Evolutionary conservation across 2,888 invertebrate species (phyloP).

Genomic region (Philereme vetulata): DNA sequence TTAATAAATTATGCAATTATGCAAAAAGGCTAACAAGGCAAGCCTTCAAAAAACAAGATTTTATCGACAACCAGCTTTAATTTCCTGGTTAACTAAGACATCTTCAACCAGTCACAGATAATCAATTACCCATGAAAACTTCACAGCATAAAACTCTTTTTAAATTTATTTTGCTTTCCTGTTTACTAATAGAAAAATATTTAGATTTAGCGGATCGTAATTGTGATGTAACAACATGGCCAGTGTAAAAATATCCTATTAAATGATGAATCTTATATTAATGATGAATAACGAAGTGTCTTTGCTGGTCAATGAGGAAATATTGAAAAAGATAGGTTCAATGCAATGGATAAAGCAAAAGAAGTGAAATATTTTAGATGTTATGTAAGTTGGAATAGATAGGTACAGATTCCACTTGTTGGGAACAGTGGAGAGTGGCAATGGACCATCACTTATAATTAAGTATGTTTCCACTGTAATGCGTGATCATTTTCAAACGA

Average conservation of each 20-base stretch:
- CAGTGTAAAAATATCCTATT: slow-evolving; percentile 17
- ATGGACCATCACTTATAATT: slow-evolving; percentile 56
- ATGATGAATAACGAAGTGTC: slow-evolving; percentile 1
- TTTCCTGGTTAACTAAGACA: slow-evolving; percentile 33
- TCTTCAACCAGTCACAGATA: slow-evolving; percentile 25
- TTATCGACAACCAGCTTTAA: slow-evolving; percentile 9
- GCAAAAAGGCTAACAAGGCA: slow-evolving; percentile 3
- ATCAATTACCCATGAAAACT: slow-evolving; percentile 38
- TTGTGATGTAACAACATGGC: slow-evolving; percentile 25
- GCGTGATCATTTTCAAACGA: slow-evolving; percentile 9
- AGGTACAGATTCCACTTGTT: slow-evolving; percentile 56
- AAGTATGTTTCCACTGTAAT: slow-evolving; percentile 49
- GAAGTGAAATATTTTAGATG: slow-evolving; percentile 58
- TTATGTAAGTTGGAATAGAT: slow-evolving; percentile 63
- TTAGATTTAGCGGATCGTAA: slow-evolving; percentile 21
- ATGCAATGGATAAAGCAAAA: slow-evolving; percentile 41
- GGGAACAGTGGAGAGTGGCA: slow-evolving; percentile 65
- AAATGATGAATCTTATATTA: not conserved
- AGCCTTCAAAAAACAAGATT: not conserved
- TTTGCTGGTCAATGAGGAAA: slow-evolving; percentile 14
- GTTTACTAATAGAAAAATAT: slow-evolving; percentile 9
- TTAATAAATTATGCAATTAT: slow-evolving; percentile 2
- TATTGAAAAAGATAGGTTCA: slow-evolving; percentile 14
- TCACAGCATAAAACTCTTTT: slow-evolving; percentile 21
- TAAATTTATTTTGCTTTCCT: slow-evolving; percentile 26